phyloP scores from a whole-genome alignment of 1,140 invertebrate species.

The Diorhabda elongata region DNA sequence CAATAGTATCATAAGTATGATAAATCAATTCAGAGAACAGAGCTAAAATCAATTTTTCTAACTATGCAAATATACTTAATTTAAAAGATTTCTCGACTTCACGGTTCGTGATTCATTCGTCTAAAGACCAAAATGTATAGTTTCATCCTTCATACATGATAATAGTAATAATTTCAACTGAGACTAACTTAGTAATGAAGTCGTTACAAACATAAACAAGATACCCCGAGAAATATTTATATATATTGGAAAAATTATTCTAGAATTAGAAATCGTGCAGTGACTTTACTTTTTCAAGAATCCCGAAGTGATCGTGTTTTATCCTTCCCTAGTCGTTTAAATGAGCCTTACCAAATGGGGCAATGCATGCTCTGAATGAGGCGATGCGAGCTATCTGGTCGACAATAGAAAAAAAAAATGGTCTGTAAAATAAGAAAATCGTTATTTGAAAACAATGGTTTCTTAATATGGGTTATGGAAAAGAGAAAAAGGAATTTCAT shows the following conservation, averaged over 20 bases:
- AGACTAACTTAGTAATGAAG: too few relatives aligned
- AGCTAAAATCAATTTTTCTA: too few relatives aligned
- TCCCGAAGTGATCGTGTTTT: neutral
- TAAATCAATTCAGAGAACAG: too few relatives aligned
- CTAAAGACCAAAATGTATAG: too few relatives aligned
- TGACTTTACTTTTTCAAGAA: neutral
- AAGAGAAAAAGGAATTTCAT: too few relatives aligned
- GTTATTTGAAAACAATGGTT: neutral
- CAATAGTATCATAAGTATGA: too few relatives aligned
- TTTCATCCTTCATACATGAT: too few relatives aligned
- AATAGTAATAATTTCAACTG: too few relatives aligned
- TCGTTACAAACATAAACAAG: neutral
- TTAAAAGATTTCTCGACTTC: too few relatives aligned
- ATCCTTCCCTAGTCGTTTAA: conserved; percentile 2
- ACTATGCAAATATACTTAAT: too few relatives aligned
- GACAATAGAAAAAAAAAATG: neutral
- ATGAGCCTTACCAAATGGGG: neutral
- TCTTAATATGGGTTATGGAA: neutral
- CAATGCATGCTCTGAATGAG: neutral
- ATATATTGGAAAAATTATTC: neutral
- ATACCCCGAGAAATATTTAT: neutral
- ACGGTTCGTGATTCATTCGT: too few relatives aligned
- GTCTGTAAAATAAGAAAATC: neutral
- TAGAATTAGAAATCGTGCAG: conserved; percentile 2
- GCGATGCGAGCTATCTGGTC: neutral